Evolutionary conservation across 1,140 invertebrate genomes (phyloP).

Genomic region (Ylistrum balloti): DNA sequence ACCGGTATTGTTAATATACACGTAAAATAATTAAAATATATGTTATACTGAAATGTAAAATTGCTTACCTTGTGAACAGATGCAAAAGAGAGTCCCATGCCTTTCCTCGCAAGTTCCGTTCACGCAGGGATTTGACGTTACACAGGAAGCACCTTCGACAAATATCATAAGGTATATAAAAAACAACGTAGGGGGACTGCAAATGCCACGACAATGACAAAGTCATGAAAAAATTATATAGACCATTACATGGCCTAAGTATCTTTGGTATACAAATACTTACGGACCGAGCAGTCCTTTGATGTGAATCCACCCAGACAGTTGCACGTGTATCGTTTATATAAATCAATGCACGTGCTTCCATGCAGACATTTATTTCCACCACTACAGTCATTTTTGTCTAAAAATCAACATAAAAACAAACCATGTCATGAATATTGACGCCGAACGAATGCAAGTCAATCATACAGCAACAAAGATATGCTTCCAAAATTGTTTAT

Average conservation of each 20-base stretch:
- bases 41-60: too few species aligned
- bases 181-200: too few species aligned
- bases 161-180: neutral
- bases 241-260: too few species aligned
- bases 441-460: too few species aligned
- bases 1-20: too few species aligned
- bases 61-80: neutral
- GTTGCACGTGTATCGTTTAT: neutral
- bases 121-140: neutral
- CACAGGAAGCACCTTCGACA: neutral
- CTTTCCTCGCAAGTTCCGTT: neutral
- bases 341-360: neutral
- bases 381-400: neutral
- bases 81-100: neutral
- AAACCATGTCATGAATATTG: too few species aligned
- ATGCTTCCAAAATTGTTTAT: too few species aligned
- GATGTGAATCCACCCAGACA: neutral
- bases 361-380: neutral
- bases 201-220: too few species aligned
- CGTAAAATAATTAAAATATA: too few species aligned
- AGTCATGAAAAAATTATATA: too few species aligned
- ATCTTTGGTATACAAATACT: too few species aligned
- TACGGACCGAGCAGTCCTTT: conserved; percentile 1
- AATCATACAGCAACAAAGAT: too few species aligned
- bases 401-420: neutral